phyloP scores from a whole-genome alignment of 1,140 invertebrate species.

The Teleogryllus occipitalis region DNA sequence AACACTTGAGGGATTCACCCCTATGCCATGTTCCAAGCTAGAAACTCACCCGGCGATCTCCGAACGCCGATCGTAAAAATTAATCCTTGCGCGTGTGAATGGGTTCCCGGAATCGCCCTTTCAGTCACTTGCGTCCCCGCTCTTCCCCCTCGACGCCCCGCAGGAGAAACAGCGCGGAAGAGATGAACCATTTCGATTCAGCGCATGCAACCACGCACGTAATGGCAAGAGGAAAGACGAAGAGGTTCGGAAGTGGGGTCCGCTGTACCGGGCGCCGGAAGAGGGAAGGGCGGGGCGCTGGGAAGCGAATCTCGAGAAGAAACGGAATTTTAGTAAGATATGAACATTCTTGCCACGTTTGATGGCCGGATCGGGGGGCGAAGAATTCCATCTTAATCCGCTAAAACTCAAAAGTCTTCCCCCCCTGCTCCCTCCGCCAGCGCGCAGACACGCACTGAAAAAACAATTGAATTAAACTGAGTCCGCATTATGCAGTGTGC shows the following conservation, averaged over 20 bases:
- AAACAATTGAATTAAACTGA: conserved; percentile 47
- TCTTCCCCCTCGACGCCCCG: no score
- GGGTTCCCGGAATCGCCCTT: no score
- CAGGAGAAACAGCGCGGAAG: not conserved
- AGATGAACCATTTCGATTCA: not conserved
- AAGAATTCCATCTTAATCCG: not conserved
- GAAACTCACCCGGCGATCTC: no score
- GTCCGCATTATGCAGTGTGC: conserved; percentile 46
- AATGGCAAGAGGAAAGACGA: not conserved
- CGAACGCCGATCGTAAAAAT: no score
- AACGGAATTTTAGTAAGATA: not conserved
- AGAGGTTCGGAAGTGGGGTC: not conserved
- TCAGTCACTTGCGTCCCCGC: no score
- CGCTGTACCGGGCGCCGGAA: not conserved
- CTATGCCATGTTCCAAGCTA: no score
- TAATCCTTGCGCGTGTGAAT: no score
- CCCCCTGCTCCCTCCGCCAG: not conserved
- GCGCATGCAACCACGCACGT: not conserved
- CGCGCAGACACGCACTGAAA: not conserved
- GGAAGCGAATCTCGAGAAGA: not conserved
- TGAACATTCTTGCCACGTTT: conserved; percentile 4
- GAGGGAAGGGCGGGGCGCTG: no score
- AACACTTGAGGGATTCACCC: no score
- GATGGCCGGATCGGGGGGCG: not conserved
- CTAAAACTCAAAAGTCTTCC: not conserved